Conservation (phyloP, 2,797 vertebrate genomes). For the Microctenopoma steveboyesi region DNA sequence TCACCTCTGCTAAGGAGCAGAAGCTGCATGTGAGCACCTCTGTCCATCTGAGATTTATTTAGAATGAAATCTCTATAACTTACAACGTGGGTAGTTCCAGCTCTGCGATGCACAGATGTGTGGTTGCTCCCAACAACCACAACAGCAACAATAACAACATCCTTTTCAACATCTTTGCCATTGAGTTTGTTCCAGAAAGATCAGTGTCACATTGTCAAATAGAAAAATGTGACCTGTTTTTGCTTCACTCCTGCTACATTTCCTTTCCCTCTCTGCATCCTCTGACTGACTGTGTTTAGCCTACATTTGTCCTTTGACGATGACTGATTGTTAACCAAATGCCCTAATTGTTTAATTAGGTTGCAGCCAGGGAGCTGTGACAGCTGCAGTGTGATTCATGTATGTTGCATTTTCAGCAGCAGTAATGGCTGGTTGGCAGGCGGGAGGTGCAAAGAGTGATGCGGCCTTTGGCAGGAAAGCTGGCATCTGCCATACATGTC, state of each 20-base stretch:
- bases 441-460: constrained; percentile 66
- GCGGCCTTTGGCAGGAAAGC: constrained; percentile 78
- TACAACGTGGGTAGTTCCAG: constrained; percentile 11
- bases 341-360: constrained; percentile 83
- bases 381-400: constrained; percentile 80
- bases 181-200: constrained; percentile 21
- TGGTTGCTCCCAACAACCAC: constrained; percentile 12
- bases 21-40: neutral
- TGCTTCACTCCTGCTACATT: constrained; percentile 12
- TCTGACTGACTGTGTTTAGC: constrained; percentile 44
- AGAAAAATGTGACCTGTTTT: constrained; percentile 22
- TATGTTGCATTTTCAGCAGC: constrained; percentile 71
- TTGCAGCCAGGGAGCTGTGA: constrained; percentile 70
- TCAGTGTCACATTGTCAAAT: constrained; percentile 18
- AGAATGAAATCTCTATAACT: constrained; percentile 26
- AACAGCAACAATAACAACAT: constrained; percentile 2
- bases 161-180: constrained; percentile 11
- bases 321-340: constrained; percentile 78
- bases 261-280: constrained; percentile 13
- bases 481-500: constrained; percentile 80
- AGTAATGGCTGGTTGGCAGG: constrained; percentile 66
- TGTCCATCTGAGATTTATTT: constrained; percentile 1
- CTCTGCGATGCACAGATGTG: neutral
- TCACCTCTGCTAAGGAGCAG: constrained; percentile 18
- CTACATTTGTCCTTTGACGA: constrained; percentile 62